Base-by-base conservation (phyloP, 2,888 invertebrate genomes). In the Liodrosophila aerea region DNA sequence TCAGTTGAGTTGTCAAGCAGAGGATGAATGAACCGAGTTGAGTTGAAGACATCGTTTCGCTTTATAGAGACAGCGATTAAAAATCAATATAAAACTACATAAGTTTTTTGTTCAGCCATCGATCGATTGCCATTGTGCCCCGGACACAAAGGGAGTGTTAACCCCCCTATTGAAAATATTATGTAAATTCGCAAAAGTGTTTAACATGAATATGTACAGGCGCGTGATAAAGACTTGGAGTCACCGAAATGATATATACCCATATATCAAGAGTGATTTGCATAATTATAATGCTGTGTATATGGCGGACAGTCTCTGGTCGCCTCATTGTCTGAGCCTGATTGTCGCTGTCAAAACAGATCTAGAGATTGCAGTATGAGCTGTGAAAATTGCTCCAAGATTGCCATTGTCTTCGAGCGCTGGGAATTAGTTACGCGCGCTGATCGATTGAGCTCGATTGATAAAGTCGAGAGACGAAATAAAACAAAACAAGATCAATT, bases 211-310 rank as follows among this genome's bases (percentile, higher is more conserved):
- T 69, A 69, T 31, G 43, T 53, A 59, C 56, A 52, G 64, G 65
- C 33, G 44, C 39, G 41, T 37, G 12, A 45, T 58, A 58, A 61
- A 45, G 56, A 39, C 58, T 51, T 43, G 43, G 11, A 49, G 61
- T 50, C 62, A 66, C 51, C 46, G 66, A 59, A 65, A 62, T 77
- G 69, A 82, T 78, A 64, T 59, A 82, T 68, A 34, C 66, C 46
- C 8, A 51, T 56, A 63, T 51, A 63, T 69, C 69, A 64, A 40
- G 15, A n/a, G 18, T 5, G 13, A 85, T 78, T 85, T 69, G 72
- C 85, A 78, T 82, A 85, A 78, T 78, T 78, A 85, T 75, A 72
- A 59, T 63, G 59, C 60, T 47, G 68, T 59, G 66, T n/a, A n/a
- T n/a, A 57, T 62, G 53, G 59, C 16, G 7, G 12, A 12, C 30